Evolutionary conservation across 2,888 invertebrate species (phyloP).

Genomic region (Ethmia dodecea): DNA sequence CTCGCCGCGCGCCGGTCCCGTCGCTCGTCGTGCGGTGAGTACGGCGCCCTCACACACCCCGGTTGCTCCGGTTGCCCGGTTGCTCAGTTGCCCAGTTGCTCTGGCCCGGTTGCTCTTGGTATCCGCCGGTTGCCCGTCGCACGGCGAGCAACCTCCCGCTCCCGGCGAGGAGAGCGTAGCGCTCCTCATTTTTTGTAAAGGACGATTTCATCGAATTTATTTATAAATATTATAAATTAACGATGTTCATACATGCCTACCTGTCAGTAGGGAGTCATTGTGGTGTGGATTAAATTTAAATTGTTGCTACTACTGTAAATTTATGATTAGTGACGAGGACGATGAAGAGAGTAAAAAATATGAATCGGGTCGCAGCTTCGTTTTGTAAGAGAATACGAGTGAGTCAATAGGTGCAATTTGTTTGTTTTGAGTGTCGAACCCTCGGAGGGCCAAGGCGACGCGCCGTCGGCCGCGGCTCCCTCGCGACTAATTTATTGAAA

Average conservation of each 20-base stretch:
- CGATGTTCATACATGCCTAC: constrained; percentile 62
- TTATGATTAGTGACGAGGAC: constrained; percentile 62
- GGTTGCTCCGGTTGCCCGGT: constrained; percentile 10
- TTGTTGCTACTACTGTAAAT: constrained; percentile 73
- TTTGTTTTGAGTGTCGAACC: constrained; percentile 50
- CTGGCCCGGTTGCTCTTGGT: too few species aligned
- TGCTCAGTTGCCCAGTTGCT: constrained; percentile 20
- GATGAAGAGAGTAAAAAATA: constrained; percentile 62
- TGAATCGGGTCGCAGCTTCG: constrained; percentile 69
- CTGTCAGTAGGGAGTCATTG: constrained; percentile 59
- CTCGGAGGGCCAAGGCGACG: background rate
- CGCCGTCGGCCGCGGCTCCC: constrained; percentile 4
- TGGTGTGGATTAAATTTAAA: constrained; percentile 70
- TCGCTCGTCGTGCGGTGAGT: constrained; percentile 35
- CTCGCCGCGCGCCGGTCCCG: constrained; percentile 30
- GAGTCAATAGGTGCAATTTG: constrained; percentile 73
- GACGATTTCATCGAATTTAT: constrained; percentile 78
- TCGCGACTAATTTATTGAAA: constrained; percentile 48
- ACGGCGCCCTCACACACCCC: constrained; percentile 32
- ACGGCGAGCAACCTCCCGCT: constrained; percentile 11
- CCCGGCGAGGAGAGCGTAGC: constrained; percentile 40
- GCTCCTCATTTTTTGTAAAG: constrained; percentile 51
- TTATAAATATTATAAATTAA: constrained; percentile 74
- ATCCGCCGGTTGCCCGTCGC: too few species aligned
- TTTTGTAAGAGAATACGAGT: constrained; percentile 65